phyloP scores from a whole-genome alignment of 2,888 invertebrate species.

The Teleogryllus oceanicus region DNA sequence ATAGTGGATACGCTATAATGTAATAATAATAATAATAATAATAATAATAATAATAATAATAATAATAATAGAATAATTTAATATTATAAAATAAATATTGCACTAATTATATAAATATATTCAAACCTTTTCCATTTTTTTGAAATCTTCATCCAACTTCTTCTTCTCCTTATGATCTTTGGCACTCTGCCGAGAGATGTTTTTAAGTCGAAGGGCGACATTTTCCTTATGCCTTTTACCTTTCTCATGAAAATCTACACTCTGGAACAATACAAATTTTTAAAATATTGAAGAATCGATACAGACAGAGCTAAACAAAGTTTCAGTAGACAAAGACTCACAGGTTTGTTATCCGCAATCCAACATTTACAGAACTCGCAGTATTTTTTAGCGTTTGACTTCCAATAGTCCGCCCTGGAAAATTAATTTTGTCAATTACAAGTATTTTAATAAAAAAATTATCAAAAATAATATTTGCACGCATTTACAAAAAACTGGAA shows the following conservation, averaged over 20 bases:
- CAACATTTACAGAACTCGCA: conserved; percentile 98
- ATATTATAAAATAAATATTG: background rate
- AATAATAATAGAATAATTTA: too few species aligned
- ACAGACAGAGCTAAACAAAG: too few species aligned
- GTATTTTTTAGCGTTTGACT: conserved; percentile 90
- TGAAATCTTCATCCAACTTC: conserved; percentile 74
- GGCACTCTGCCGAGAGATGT: conserved; percentile 78
- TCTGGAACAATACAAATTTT: conserved; percentile 55
- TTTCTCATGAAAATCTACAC: conserved; percentile 90
- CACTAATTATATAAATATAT: background rate
- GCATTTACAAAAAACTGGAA: background rate
- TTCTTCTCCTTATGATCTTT: conserved; percentile 73
- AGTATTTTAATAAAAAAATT: conserved; percentile 11
- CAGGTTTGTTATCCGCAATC: conserved; percentile 95
- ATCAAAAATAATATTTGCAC: conserved; percentile 2
- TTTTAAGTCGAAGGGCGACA: conserved; percentile 80
- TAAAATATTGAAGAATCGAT: too few species aligned
- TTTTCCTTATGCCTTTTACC: conserved; percentile 89
- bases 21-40: too few species aligned
- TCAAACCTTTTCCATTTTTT: conserved; percentile 78
- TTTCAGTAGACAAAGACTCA: conserved; percentile 48
- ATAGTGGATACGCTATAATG: too few species aligned
- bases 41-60: too few species aligned
- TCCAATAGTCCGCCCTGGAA: conserved; percentile 93
- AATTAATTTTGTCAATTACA: conserved; percentile 4